phyloP scores from a whole-genome alignment of 2,888 invertebrate species.

The Eupithecia insigniata region DNA sequence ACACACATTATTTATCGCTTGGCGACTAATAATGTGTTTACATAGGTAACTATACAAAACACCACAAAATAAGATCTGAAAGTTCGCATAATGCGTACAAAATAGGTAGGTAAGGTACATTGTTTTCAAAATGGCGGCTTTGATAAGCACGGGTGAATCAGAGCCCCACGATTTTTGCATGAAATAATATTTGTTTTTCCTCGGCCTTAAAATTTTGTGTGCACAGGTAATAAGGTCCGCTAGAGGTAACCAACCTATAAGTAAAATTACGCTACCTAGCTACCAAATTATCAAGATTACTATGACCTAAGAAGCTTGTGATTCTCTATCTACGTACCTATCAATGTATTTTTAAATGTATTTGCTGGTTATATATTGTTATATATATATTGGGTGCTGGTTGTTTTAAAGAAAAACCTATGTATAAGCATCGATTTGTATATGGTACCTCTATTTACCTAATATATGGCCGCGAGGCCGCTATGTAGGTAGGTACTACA shows the following conservation, averaged over 20 bases:
- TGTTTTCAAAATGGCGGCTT: conserved; percentile 35
- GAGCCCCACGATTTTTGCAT: conserved; percentile 29
- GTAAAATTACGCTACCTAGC: background rate
- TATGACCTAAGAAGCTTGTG: background rate
- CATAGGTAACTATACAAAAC: conserved; percentile 37
- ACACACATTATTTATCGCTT: conserved; percentile 34
- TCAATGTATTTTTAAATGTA: background rate
- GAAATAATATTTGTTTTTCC: conserved; percentile 9
- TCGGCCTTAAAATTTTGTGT: background rate
- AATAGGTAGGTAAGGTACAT: conserved; percentile 9
- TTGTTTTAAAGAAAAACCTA: conserved; percentile 2
- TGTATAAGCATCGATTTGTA: too few relatives aligned
- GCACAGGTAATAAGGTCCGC: background rate
- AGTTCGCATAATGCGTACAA: conserved; percentile 9
- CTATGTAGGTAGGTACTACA: background rate
- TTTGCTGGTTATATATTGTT: too few relatives aligned
- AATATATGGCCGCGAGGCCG: background rate
- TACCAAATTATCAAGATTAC: background rate
- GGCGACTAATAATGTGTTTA: conserved; percentile 32
- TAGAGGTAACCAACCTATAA: background rate
- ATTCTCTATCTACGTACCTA: background rate
- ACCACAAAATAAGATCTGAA: conserved; percentile 17
- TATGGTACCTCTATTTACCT: background rate
- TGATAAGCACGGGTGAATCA: conserved; percentile 20
- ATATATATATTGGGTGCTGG: conserved; percentile 28